Evolutionary conservation across 2,113 vertebrate species (phyloP), one percentile per base, ranked within the genome.

Genomic region (Takifugu flavidus): DNA sequence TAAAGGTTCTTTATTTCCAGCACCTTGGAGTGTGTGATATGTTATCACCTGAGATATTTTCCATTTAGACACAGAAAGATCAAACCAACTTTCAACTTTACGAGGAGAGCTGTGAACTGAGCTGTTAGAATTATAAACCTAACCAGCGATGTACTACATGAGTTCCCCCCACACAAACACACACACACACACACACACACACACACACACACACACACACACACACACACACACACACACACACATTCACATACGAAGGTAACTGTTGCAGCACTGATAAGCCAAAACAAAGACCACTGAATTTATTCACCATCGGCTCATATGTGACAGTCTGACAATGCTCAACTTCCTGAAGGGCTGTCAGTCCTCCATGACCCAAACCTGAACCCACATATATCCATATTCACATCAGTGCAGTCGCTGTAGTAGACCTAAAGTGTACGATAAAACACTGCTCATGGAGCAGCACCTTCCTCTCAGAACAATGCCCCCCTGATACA

Each of bases 231-330:
- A 28, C 55, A 13, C 26, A 63, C n/a, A 62, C 20, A 50, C 20
- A 46, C 46, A 60, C 58, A 29, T 42, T 6, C 55, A 53, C 14
- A 56, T 13, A 42, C 43, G 53, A 15, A 39, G 56, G 27, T 50
- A 47, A 39, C 28, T 87, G 85, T 72, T 78, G 73, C 67, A 55
- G 72, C 64, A 13, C 77, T 76, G 83, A 84, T 85, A 85, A 87
- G 79, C 72, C 75, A 67, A 87, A 85, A 87, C 82, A 89, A 89
- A 87, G 85, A 71, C 57, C 44, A 44, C 67, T 78, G 56, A 67
- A 82, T 75, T 75, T 80, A 65, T 77, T 26, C 66, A 62, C 77
- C 70, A 67, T 66, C 51, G 43, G 54, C 75, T 4, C 11, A 82
- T 72, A 80, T 80, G 72, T 52, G 20, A 20, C 80, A 74, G 70